Base-by-base conservation (phyloP, 2,888 invertebrate species). In the Galeruca laticollis region DNA sequence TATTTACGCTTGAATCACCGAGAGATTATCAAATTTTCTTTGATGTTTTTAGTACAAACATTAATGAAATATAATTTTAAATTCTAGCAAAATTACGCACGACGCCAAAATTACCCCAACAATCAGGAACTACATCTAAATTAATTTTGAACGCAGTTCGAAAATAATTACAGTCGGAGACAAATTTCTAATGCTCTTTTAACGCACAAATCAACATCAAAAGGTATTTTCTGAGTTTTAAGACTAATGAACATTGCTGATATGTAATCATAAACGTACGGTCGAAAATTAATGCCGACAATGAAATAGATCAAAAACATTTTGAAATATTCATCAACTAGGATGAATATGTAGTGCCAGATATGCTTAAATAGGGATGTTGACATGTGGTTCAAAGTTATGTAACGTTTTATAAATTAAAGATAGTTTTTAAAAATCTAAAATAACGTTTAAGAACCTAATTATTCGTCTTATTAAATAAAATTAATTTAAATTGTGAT, bases 61-160 rank as follows among this genome's bases (percentile, higher is more conserved):
- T 11, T 37, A 11, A 9, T 37, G 8, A 37, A 37, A 11, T 37
- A 37, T 37, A 13, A 37, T 11, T 37, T 37, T 37, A 37, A 37
- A 37, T 37, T 37, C 37, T 37, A 8, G 37, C 37, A 37, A 37
- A 37, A 37, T 37, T 6, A 37, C 37, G 2, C 6, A 9, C 3
- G 26, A 13, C 13, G 9, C 37, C 37, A 9, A 37, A 37, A 37
- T 37, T 37, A 37, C 37, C 37, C 37, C 13, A 37, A 37, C 37
- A 37, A 37, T 37, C 37, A 37, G 37, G 37, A 37, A 37, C 37
- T 37, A 37, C 37, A 37, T 37, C 37, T 37, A 37, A 37, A 37
- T 37, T 9, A 37, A 37, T 37, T 37, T 37, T 9, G 13, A 37
- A 37, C 37, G 37, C 37, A 37, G 9, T 13, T 37, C 37, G 11